These are phyloP conservation scores for Napeogenes inachia DNA, from an alignment of 2,888 invertebrate genomes.

Conservation along the genomic window DNA sequence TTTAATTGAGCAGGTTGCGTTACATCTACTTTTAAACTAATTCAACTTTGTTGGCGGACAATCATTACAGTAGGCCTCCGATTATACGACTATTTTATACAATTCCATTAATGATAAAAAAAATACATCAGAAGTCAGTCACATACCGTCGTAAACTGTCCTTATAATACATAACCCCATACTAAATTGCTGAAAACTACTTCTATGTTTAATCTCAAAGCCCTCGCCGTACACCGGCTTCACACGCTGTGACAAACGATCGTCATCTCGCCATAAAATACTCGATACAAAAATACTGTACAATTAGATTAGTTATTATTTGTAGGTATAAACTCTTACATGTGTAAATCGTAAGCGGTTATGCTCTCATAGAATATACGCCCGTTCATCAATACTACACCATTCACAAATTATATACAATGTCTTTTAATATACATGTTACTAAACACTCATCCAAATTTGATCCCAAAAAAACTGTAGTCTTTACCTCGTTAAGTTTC, in stretches of 20 bases:
- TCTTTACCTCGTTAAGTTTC: slow-evolving; percentile 76
- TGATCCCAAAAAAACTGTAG: slow-evolving; percentile 74
- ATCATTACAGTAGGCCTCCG: slow-evolving; percentile 65
- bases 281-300: slow-evolving; percentile 77
- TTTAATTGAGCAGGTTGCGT: slow-evolving; percentile 72
- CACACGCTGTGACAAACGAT: slow-evolving; percentile 34
- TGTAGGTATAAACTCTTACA: slow-evolving; percentile 70
- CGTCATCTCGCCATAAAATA: slow-evolving; percentile 63
- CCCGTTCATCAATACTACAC: slow-evolving; percentile 62
- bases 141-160: slow-evolving; percentile 63
- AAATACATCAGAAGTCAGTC: slow-evolving; percentile 73
- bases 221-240: slow-evolving; percentile 33
- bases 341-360: slow-evolving; percentile 57
- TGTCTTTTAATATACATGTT: slow-evolving; percentile 70
- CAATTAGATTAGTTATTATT: slow-evolving; percentile 72
- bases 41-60: slow-evolving; percentile 71
- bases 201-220: slow-evolving; percentile 68
- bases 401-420: slow-evolving; percentile 73
- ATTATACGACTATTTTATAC: slow-evolving; percentile 67
- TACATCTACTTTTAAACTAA: slow-evolving; percentile 69
- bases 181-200: slow-evolving; percentile 69
- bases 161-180: slow-evolving; percentile 70
- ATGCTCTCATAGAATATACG: slow-evolving; percentile 58
- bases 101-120: slow-evolving; percentile 69
- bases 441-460: slow-evolving; percentile 76